Base-by-base conservation (phyloP, 2,888 invertebrate genomes). In the Plebejus anna region DNA sequence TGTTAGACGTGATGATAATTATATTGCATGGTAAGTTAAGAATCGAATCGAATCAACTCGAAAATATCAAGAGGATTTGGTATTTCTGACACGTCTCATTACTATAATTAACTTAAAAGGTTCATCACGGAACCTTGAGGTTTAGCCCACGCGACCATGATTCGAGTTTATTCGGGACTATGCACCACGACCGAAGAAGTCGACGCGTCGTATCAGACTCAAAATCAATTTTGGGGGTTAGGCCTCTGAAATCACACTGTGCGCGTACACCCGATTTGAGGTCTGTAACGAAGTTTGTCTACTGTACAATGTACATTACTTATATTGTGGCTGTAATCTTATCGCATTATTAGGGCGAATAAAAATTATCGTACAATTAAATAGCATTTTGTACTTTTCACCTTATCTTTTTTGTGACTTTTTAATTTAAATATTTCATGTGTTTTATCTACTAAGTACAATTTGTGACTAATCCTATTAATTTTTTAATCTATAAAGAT, bases 281-380 rank as follows among this genome's bases (percentile, higher is more conserved):
- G 16, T 11, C 16, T 13, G 0, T 16, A 55, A 55, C 2, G 16
- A 16, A 13, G 55, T 2, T 55, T 55, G 55, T 1, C 16, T 16
- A 55, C 55, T 55, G 16, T 16, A 16, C 4, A 16, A 4, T 55
- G 22, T 22, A 22, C 22, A 55, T 55, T 13, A 22, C 22, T 4
- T 4, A 55, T 55, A 55, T 16, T 55, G 16, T 55, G 4, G 16
- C 36, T 13, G 16, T 66, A 66, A 66, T 66, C 47, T 72, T 47
- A 72, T 72, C 72, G 72, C 28, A 13, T 72, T 28, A 13, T 72
- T 28, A 72, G 66, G 66, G 66, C 28, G 66, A 66, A 66, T 42
- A 28, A 72, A 72, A 72, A 28, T 47, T 42, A 72, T 47, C 72
- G 72, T 72, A 72, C 72, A 72, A 72, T 72, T 42, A 72, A 72